Evolutionary conservation across 2,888 invertebrate genomes (phyloP).

Genomic region (Caenorhabditis afra): DNA sequence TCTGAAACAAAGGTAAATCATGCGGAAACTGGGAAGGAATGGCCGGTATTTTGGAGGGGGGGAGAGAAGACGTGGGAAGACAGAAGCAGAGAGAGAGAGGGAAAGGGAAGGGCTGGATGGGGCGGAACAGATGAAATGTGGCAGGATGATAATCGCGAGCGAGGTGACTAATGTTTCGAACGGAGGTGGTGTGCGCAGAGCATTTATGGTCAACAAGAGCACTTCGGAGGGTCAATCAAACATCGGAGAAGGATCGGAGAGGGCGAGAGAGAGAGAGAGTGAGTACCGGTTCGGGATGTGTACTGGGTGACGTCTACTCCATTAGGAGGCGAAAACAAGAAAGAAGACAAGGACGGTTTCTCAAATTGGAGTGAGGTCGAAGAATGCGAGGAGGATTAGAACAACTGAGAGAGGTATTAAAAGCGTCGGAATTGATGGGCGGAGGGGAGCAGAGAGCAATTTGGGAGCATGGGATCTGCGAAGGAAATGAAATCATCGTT

Average conservation of each 20-base stretch:
- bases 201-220: conserved; percentile 31
- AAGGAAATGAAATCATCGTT: conserved; percentile 8
- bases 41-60: conserved; percentile 37
- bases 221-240: not conserved
- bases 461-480: not conserved
- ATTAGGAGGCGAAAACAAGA: not conserved
- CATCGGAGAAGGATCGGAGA: not conserved
- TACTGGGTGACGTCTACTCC: not conserved
- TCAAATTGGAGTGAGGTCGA: no score
- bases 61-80: not conserved
- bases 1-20: conserved; percentile 29
- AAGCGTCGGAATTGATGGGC: not conserved
- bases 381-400: not conserved
- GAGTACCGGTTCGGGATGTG: no score
- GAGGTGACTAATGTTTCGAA: conserved; percentile 27
- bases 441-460: conserved; percentile 4
- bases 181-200: conserved; percentile 11
- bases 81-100: conserved; percentile 1
- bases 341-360: not conserved
- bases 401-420: not conserved
- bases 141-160: conserved; percentile 1
- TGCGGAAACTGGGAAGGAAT: conserved; percentile 41
- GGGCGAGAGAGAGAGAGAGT: not conserved
- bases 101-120: not conserved
- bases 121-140: conserved; percentile 3